Evolutionary conservation across 2,113 vertebrate species (phyloP).

Genomic region (Neogale vison): DNA sequence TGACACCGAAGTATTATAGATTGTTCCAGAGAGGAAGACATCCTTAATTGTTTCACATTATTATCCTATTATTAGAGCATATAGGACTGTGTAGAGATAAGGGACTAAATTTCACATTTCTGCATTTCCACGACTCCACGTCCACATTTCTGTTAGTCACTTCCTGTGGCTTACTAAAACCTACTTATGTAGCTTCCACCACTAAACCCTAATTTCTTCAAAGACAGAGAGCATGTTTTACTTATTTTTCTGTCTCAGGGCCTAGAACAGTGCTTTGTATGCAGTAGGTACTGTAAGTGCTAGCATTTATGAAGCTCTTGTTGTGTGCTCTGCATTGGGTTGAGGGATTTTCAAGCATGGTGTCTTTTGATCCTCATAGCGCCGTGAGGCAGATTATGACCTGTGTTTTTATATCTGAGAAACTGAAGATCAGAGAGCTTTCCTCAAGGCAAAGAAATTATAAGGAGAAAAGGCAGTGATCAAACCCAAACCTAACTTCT

Average conservation of each 20-base stretch:
- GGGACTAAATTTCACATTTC: neutral
- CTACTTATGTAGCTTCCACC: neutral
- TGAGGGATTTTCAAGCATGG: neutral
- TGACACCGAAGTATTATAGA: neutral
- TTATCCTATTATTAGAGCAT: neutral
- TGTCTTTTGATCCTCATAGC: neutral
- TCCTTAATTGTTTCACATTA: neutral
- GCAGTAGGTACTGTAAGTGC: neutral
- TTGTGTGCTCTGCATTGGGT: neutral
- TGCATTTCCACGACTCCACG: neutral
- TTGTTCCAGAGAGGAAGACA: neutral
- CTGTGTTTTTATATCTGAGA: constrained; percentile 4
- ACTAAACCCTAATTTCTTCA: neutral
- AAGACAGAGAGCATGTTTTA: neutral
- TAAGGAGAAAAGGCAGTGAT: neutral
- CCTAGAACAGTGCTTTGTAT: neutral
- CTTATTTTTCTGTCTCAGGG: neutral
- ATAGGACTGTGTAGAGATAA: neutral
- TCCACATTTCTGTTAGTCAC: neutral
- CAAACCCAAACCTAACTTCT: neutral
- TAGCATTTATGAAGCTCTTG: neutral
- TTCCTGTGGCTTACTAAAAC: neutral
- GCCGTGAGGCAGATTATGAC: neutral
- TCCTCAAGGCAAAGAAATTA: constrained; percentile 45
- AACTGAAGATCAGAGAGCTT: constrained; percentile 44